Percentiles rank a stretch among this genome's conserved stretches.
These are phyloP conservation scores for Yponomeuta plumbellus DNA, from an alignment of 2,888 invertebrate genomes.

Conservation along the genomic window DNA sequence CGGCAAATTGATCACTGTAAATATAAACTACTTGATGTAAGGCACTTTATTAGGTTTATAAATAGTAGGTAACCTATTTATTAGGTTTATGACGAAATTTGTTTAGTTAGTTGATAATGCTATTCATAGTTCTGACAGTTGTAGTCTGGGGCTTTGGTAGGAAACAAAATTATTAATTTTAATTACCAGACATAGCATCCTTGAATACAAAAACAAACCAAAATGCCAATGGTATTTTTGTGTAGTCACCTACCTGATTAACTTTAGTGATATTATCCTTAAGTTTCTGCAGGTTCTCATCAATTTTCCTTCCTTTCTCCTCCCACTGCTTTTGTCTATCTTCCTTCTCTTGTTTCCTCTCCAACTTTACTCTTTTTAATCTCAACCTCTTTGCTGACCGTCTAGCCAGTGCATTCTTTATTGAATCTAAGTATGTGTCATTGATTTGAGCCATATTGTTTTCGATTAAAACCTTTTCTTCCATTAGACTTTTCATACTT, in stretches of 20 bases:
- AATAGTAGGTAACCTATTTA: no score
- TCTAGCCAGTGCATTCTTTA: conserved; percentile 61
- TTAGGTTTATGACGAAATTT: no score
- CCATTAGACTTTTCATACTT: conserved; percentile 65
- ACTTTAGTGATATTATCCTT: conserved; percentile 78
- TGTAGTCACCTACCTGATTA: conserved; percentile 74
- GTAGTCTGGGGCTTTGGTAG: no score
- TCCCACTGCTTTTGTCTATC: conserved; percentile 51
- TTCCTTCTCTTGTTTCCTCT: conserved; percentile 51
- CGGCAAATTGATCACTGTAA: no score
- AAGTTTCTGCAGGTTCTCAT: conserved; percentile 80
- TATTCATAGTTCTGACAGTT: no score
- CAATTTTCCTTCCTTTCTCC: conserved; percentile 77
- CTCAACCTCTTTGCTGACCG: conserved; percentile 65
- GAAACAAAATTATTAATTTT: no score
- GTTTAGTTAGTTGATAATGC: no score
- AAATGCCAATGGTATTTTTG: background rate
- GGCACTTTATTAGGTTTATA: no score
- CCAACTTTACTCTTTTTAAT: conserved; percentile 55
- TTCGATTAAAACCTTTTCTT: conserved; percentile 63
- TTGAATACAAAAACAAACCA: no score
- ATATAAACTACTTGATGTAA: no score
- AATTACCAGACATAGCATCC: no score
- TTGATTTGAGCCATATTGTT: conserved; percentile 53
- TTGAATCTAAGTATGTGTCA: conserved; percentile 49